These are phyloP conservation scores for Odontophorus gujanensis DNA, from an alignment of 2,113 vertebrate genomes.

Conservation along the genomic window DNA sequence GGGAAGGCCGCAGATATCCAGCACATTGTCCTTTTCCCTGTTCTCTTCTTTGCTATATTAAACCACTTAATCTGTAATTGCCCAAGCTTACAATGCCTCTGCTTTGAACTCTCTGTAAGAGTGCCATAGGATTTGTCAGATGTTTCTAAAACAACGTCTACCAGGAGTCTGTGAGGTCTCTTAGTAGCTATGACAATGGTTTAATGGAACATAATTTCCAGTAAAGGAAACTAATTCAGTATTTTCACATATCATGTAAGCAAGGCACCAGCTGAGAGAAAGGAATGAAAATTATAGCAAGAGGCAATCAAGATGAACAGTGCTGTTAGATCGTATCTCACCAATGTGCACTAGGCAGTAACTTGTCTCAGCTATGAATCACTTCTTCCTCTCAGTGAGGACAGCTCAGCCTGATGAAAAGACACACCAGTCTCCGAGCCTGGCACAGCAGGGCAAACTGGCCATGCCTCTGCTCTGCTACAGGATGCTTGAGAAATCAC, in stretches of 20 bases:
- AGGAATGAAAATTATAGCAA: slow-evolving; percentile 67
- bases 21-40: slow-evolving; percentile 48
- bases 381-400: not conserved
- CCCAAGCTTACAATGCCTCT: slow-evolving; percentile 40
- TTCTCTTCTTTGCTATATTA: slow-evolving; percentile 66
- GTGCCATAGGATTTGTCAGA: slow-evolving; percentile 69
- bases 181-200: slow-evolving; percentile 69
- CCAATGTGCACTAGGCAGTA: not conserved
- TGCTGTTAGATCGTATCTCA: slow-evolving; percentile 33
- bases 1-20: slow-evolving; percentile 42
- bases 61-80: slow-evolving; percentile 77
- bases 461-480: not conserved
- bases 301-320: slow-evolving; percentile 41
- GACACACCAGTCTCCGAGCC: not conserved
- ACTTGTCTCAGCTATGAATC: not conserved
- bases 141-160: slow-evolving; percentile 76
- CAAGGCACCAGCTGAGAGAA: slow-evolving; percentile 62
- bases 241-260: slow-evolving; percentile 79
- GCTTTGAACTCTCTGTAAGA: slow-evolving; percentile 46
- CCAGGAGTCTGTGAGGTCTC: slow-evolving; percentile 69
- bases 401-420: not conserved
- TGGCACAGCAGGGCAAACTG: not conserved
- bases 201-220: slow-evolving; percentile 80
- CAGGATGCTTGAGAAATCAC: not conserved
- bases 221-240: slow-evolving; percentile 79